Evolutionary conservation across 92 coral and sea anemone genomes (phyloP).

Genomic region (Paramuricea clavata): DNA sequence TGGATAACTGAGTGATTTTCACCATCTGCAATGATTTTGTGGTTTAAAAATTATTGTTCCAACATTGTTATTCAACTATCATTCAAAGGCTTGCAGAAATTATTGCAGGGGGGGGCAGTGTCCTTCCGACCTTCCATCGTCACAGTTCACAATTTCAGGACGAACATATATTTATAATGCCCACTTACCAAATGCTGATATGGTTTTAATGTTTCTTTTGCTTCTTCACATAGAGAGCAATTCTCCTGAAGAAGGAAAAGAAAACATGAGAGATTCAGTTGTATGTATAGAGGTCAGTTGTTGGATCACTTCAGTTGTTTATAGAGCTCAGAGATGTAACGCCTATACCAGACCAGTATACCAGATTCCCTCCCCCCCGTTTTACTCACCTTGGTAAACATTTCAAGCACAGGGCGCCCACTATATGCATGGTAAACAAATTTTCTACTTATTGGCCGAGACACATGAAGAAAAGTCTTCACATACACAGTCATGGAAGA

Average conservation of each 20-base stretch:
- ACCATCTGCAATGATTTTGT: no score
- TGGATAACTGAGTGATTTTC: no score
- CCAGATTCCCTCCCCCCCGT: background rate
- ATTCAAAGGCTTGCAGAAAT: no score
- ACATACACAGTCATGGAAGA: background rate
- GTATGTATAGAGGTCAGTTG: background rate
- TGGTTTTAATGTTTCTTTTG: constrained; percentile 71
- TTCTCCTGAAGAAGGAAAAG: constrained; percentile 65
- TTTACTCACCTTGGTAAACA: constrained; percentile 7
- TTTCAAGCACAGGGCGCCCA: constrained; percentile 1
- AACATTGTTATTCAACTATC: no score
- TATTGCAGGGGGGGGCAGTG: no score
- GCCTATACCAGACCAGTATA: background rate
- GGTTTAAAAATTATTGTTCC: no score
- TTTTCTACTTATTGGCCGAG: background rate
- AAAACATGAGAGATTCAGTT: background rate
- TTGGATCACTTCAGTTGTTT: background rate
- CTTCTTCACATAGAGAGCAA: constrained; percentile 94
- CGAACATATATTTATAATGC: background rate
- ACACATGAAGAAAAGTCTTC: background rate
- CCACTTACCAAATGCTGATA: constrained; percentile 80
- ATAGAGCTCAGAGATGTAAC: background rate
- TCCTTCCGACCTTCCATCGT: no score
- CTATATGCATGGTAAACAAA: background rate
- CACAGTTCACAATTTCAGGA: no score